Base-by-base conservation (phyloP, 2,888 invertebrate species). In the Acrobasis suavella region DNA sequence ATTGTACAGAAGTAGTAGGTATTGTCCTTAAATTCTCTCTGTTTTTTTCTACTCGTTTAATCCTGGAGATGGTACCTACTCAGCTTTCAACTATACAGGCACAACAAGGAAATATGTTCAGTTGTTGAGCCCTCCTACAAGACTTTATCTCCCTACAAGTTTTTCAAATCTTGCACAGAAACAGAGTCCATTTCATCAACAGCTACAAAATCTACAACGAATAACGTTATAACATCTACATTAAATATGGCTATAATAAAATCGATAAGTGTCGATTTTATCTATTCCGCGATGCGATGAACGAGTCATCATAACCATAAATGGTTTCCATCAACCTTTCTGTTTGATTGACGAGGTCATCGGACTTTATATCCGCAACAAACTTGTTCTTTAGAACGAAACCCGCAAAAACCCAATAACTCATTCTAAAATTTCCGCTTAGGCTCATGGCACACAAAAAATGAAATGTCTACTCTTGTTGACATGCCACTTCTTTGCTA, bases 251-350 rank as follows among this genome's bases (percentile, higher is more conserved):
- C 32, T 32, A 32, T 32, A 32, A 32, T 32, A 32, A 32, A 32
- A 32, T 32, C 7, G 32, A 32, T 32, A 32, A 32, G 32, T 46
- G 14, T 46, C 12, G n/a, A 46, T 46, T 46, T 12, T 46, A 12
- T 42, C 42, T 42, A 46, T 46, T 46, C 12, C 5, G 12, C 14
- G n/a, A 46, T 46, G 52, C 22, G 49, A 14, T 49, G 46, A 17
- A 37, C 50, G 37, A 50, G 9, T 50, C 50, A 50, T 37, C 59
- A 37, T 59, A 50, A 17, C 38, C 50, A 59, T 50, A 50, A 59
- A 50, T 6, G 38, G 50, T 59, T 56, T 22, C 14, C 22, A 12
- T 42, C 42, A 17, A 42, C 39, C 42, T 32, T 6, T 17, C 42
- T n/a, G 16, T 12, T 42, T 42, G 17, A 42, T 42, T 14, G 42